Percentiles rank a stretch among this genome's conserved stretches.
Evolutionary conservation across 2,797 vertebrate species (phyloP).

Genomic region (Gambusia yucatana): DNA sequence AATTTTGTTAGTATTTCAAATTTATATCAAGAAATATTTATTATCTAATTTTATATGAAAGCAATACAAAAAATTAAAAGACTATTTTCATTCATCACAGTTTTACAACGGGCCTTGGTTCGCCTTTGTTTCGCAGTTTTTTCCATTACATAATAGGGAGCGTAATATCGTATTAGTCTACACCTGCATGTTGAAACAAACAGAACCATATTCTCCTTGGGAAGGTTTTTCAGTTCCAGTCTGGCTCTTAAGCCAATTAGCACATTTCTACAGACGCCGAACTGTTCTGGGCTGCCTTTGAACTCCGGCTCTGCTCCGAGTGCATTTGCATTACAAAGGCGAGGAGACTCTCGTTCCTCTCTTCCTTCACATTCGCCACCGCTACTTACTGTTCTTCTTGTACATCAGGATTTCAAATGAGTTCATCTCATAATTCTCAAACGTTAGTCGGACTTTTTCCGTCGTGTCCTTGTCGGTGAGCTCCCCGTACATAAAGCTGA

Average conservation of each 20-base stretch:
- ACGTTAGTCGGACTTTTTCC: constrained; percentile 96
- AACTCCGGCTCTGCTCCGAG: constrained; percentile 56
- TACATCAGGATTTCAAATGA: constrained; percentile 99
- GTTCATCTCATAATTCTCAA: constrained; percentile 99
- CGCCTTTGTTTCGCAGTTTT: not conserved
- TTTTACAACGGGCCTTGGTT: not conserved
- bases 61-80: not conserved
- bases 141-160: constrained; percentile 5
- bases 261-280: constrained; percentile 56
- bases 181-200: constrained; percentile 44
- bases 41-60: not conserved
- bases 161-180: constrained; percentile 17
- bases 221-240: constrained; percentile 34
- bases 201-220: constrained; percentile 25
- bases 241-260: constrained; percentile 62
- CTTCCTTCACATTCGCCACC: not conserved
- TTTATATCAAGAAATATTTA: not conserved
- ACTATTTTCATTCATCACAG: not conserved
- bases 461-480: constrained; percentile 97
- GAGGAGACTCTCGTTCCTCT: constrained; percentile 16
- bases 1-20: not conserved
- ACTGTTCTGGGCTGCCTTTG: constrained; percentile 63
- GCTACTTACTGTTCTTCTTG: constrained; percentile 98
- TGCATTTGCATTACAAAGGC: constrained; percentile 75
- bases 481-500: constrained; percentile 99